Conservation (phyloP, 2,113 vertebrate genomes). For the Rissa tridactyla region DNA sequence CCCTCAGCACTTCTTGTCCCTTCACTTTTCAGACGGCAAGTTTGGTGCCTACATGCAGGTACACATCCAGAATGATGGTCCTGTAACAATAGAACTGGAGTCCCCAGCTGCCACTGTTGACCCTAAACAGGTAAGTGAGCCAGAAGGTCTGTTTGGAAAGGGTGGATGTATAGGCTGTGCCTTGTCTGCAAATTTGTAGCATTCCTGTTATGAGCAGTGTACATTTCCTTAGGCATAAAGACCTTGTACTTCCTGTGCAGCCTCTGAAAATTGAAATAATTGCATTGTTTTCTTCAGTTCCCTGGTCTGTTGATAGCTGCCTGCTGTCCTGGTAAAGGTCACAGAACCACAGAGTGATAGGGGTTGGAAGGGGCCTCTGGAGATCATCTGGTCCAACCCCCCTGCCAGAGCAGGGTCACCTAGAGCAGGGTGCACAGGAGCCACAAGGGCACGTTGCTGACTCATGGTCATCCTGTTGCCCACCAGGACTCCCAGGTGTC, state of each 20-base stretch:
- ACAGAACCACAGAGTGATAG: too few relatives aligned
- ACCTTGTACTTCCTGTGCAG: not conserved
- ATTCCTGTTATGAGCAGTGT: not conserved
- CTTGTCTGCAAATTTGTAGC: not conserved
- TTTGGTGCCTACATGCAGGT: constrained; percentile 96
- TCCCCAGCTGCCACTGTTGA: constrained; percentile 83
- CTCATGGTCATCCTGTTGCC: too few relatives aligned
- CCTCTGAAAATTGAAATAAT: not conserved
- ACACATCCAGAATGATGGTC: constrained; percentile 95
- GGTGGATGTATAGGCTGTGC: not conserved
- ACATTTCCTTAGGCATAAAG: not conserved
- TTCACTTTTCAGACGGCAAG: constrained; percentile 82
- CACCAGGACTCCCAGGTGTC: too few relatives aligned
- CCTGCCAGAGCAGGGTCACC: too few relatives aligned
- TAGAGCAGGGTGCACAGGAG: too few relatives aligned
- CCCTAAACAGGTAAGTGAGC: constrained; percentile 83
- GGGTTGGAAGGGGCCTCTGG: too few relatives aligned
- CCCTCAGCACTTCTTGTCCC: not conserved
- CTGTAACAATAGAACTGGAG: constrained; percentile 91
- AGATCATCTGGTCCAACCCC: too few relatives aligned
- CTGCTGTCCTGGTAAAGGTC: not conserved
- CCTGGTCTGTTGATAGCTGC: not conserved
- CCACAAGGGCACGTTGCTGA: too few relatives aligned
- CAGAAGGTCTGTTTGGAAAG: not conserved
- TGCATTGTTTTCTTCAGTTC: not conserved